These are phyloP conservation scores for Nothura maculosa DNA, from an alignment of 2,797 vertebrate genomes.

Conservation along the genomic window DNA sequence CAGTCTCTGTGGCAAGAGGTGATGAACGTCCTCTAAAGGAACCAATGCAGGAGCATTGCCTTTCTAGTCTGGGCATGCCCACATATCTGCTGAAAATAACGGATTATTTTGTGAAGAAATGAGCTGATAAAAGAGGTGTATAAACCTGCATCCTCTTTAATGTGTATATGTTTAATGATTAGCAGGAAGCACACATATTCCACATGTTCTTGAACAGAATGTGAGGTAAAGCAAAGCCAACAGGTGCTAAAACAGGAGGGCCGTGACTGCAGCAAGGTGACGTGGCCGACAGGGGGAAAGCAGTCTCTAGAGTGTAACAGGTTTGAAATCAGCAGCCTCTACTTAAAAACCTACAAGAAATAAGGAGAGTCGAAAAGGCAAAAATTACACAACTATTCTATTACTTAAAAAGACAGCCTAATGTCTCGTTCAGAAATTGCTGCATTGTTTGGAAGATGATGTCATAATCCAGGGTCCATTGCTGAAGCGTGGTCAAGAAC, in stretches of 20 bases:
- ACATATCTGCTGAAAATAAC: not conserved
- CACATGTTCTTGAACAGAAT: not conserved
- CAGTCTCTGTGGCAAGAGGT: not conserved
- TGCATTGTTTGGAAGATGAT: conserved; percentile 67
- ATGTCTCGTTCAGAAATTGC: conserved; percentile 77
- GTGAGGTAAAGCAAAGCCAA: conserved; percentile 57
- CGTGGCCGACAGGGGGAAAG: conserved; percentile 21
- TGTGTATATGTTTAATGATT: accelerated
- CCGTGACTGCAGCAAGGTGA: conserved; percentile 51
- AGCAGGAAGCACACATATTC: not conserved
- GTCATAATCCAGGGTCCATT: conserved; percentile 59
- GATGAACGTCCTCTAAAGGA: not conserved
- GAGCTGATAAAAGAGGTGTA: accelerated
- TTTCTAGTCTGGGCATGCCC: accelerated
- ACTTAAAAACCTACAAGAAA: conserved; percentile 79
- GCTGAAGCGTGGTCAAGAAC: conserved; percentile 40
- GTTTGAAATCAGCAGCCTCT: conserved; percentile 81
- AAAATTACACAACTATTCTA: conserved; percentile 73
- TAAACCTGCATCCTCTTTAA: not conserved
- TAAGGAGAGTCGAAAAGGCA: conserved; percentile 74
- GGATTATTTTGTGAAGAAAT: not conserved
- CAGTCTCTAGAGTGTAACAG: conserved; percentile 66
- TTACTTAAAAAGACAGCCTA: conserved; percentile 78
- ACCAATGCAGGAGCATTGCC: not conserved
- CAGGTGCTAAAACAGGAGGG: conserved; percentile 69